A percentile compares a stretch with the other conserved stretches of the same genome.
Evolutionary conservation across 64 coral and sea anemone genomes (phyloP).

Genomic region (Porites australiensis): DNA sequence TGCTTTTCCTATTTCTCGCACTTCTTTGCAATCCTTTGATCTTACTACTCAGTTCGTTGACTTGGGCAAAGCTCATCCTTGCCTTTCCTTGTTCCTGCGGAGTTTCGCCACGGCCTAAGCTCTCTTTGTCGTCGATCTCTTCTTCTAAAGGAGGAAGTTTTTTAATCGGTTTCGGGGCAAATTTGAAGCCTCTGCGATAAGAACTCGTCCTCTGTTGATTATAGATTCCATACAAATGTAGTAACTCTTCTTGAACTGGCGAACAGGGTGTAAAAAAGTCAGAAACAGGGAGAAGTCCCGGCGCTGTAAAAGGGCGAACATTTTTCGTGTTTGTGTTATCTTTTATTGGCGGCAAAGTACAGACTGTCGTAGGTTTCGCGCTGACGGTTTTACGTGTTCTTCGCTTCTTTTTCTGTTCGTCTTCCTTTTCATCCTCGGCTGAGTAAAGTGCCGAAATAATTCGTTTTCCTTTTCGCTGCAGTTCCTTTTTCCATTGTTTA

Average conservation of each 20-base stretch:
- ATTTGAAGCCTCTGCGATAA: slow-evolving; percentile 72
- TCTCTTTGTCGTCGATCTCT: background rate
- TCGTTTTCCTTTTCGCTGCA: background rate
- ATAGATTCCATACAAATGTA: slow-evolving; percentile 68
- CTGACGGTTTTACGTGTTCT: slow-evolving; percentile 13
- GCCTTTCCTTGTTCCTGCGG: slow-evolving; percentile 16
- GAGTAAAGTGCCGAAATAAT: slow-evolving; percentile 1
- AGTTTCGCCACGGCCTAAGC: background rate
- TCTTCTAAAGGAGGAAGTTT: background rate
- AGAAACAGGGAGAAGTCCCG: slow-evolving; percentile 14
- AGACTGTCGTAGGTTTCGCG: background rate
- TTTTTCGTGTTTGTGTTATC: background rate
- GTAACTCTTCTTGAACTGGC: slow-evolving; percentile 58
- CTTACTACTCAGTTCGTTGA: slow-evolving; percentile 41
- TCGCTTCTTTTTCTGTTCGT: background rate
- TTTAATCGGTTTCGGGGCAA: slow-evolving; percentile 16
- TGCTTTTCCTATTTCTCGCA: slow-evolving; percentile 40
- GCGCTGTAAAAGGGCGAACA: background rate
- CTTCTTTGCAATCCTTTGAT: slow-evolving; percentile 63
- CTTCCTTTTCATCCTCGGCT: background rate
- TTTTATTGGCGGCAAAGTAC: background rate
- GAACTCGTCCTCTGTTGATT: slow-evolving; percentile 83
- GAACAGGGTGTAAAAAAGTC: slow-evolving; percentile 33
- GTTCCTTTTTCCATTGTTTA: slow-evolving; percentile 68
- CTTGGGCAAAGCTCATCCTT: slow-evolving; percentile 45